These are phyloP conservation scores for Agrochola macilenta DNA, from an alignment of 2,888 invertebrate genomes.

Conservation along the genomic window DNA sequence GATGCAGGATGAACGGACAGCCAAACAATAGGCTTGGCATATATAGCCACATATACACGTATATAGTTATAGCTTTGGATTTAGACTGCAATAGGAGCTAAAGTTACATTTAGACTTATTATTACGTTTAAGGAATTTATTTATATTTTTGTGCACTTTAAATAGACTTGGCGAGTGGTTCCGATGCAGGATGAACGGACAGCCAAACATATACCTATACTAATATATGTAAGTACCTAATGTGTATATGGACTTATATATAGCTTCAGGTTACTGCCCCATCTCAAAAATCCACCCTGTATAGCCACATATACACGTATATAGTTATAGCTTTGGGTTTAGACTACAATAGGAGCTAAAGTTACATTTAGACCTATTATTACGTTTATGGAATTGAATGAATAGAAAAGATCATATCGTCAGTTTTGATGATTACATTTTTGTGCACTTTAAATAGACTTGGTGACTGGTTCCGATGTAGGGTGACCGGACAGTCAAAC, in stretches of 20 bases:
- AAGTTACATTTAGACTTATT: not conserved
- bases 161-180: slow-evolving; percentile 11
- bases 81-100: not conserved
- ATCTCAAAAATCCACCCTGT: too few relatives aligned
- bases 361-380: not conserved
- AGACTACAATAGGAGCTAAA: not conserved
- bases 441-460: slow-evolving; percentile 13
- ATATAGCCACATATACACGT: not conserved
- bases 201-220: not conserved
- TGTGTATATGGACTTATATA: not conserved
- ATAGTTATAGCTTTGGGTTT: not conserved
- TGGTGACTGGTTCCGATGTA: slow-evolving; percentile 1
- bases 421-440: not conserved
- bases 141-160: not conserved
- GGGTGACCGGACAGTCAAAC: not conserved
- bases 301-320: not conserved
- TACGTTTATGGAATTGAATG: not conserved
- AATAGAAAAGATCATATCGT: not conserved
- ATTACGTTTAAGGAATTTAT: too few relatives aligned
- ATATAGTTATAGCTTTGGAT: not conserved
- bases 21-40: slow-evolving; percentile 14
- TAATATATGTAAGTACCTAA: too few relatives aligned
- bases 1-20: slow-evolving; percentile 6
- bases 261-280: too few relatives aligned
- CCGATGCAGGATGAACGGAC: not conserved